Percentiles rank a stretch among this genome's conserved stretches.
Conservation (phyloP, 2,888 invertebrate species). For the Lamellibrachia columna region DNA sequence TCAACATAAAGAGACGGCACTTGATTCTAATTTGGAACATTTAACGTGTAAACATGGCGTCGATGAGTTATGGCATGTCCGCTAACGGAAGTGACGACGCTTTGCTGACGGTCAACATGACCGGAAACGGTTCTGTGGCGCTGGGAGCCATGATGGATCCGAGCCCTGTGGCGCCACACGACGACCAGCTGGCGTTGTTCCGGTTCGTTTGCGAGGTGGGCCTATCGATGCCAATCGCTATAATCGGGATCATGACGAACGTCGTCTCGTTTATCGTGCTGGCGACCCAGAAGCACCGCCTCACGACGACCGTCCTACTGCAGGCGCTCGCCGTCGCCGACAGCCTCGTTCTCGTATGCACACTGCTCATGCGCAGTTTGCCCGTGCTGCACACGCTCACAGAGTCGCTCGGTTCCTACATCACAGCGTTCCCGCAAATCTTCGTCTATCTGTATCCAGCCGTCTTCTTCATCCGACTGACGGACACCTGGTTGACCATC, state of each 20-base stretch:
- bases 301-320: constrained; percentile 23
- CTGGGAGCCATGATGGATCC: neutral
- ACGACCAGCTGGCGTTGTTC: neutral
- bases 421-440: neutral
- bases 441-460: constrained; percentile 25
- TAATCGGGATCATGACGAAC: constrained; percentile 23
- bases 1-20: neutral
- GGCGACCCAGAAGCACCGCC: neutral
- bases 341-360: constrained; percentile 20
- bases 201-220: constrained; percentile 19
- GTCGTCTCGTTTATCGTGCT: constrained; percentile 25
- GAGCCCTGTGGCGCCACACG: neutral
- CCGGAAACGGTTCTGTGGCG: neutral
- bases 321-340: constrained; percentile 21
- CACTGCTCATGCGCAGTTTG: constrained; percentile 16
- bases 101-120: neutral
- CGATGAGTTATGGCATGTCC: neutral
- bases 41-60: neutral
- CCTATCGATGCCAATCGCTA: constrained; percentile 18
- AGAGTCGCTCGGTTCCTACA: neutral
- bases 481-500: constrained; percentile 23
- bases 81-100: neutral
- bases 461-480: constrained; percentile 16
- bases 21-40: neutral
- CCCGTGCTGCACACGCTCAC: neutral